Evolutionary conservation across 2,888 invertebrate species (phyloP), one percentile per base, ranked within the genome.

Genomic region (Clusia tigrina): DNA sequence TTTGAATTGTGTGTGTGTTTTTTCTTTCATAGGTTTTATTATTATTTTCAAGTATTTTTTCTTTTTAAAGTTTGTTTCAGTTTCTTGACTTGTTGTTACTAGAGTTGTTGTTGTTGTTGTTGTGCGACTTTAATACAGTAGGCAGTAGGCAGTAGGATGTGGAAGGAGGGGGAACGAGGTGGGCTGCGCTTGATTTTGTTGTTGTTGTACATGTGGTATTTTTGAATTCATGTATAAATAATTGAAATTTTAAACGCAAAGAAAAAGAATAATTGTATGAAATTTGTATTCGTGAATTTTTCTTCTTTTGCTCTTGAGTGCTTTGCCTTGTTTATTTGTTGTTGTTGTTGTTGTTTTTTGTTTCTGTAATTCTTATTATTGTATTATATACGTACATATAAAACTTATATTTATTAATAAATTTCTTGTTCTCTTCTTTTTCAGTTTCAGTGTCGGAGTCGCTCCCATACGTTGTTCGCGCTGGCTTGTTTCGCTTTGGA

Each of bases 401-500:
- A 6, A 6, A 15, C 3, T n/a, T 15, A 15, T n/a, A 15, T 48
- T 18, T 48, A 48, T 48, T 18, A 48, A 48, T 48, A 48, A 22
- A 48, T 48, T 48, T 48, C 48, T 20, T 48, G 48, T 48, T 18
- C 48, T 48, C 48, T n/a, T 48, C 48, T 48, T 20, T 48, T 22
- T 48, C 22, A 48, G 20, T 48, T 48, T 48, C 48, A 48, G 48
- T 3, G 48, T 48, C 48, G 22, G 48, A 48, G 48, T 48, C 20
- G n/a, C 15, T 42, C 42, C 9, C 20, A 48, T 2, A 20, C 5
- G 48, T 3, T 9, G 48, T 48, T 48, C 48, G 48, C 42, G 42
- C n/a, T 42, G 42, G 42, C n/a, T 15, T 17, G 42, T 42, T 42
- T 42, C 42, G 42, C n/a, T 17, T 6, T n/a, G 42, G 9, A 32